Base-by-base conservation (phyloP, 2,888 invertebrate species). In the Monochamus alternatus region DNA sequence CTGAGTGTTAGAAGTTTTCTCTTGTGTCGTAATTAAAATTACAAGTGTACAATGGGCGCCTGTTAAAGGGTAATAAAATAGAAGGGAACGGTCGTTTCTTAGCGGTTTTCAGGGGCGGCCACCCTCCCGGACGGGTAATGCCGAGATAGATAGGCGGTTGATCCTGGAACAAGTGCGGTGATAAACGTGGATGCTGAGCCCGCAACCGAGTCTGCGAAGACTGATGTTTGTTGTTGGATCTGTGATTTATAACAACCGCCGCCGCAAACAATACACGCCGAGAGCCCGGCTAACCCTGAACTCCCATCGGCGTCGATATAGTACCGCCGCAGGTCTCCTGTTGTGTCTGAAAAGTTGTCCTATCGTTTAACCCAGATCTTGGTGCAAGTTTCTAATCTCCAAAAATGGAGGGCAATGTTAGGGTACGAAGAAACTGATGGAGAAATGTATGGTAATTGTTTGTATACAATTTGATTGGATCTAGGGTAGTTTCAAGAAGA, bases 171-270 rank as follows among this genome's bases (percentile, higher is more conserved):
- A 86, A 87, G 87, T 86, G 86, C 86, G 87, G 87, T 87, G 87
- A 88, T 88, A 88, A 88, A 88, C 88, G 86, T 83, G 87, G 84
- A 87, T 86, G 86, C 84, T 85, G 85, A 85, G 85, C 86, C 87
- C 87, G 85, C 87, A 86, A 64, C 83, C 85, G 85, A 47, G 86
- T 58, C 69, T 60, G 58, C 84, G 84, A 87, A 86, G 87, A 87
- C 85, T 86, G 87, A 87, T 87, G 87, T 86, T 87, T 87, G 87
- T 88, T 87, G 87, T 87, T 87, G 86, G 84, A 86, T 85, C 84
- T 85, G 87, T 87, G 87, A 88, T 88, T 88, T 87, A 88, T 87
- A 86, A 85, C 87, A 84, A 85, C 86, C 86, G 85, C 86, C 84
- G 79, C 86, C 85, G 82, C 85, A 86, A 86, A 86, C 86, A 85